Conservation (phyloP, 2,113 vertebrate species). For the Phyllostomus hastatus region DNA sequence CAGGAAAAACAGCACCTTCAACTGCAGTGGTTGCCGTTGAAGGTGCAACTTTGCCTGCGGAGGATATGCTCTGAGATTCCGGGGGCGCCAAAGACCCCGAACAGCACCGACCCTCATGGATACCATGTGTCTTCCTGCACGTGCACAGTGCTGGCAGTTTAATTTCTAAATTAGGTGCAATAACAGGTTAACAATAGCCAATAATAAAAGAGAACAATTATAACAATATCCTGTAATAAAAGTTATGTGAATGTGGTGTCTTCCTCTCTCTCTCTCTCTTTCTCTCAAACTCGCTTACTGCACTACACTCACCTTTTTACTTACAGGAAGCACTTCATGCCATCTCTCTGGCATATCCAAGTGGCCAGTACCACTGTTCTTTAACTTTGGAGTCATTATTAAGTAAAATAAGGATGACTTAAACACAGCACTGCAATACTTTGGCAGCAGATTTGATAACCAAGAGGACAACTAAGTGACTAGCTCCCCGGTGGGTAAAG, state of each 20-base stretch:
- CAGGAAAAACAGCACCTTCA: background rate
- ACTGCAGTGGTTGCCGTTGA: background rate
- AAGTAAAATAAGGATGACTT: background rate
- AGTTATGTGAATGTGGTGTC: background rate
- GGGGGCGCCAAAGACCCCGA: no score
- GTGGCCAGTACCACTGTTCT: background rate
- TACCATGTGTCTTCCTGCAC: background rate
- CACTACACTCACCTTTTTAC: background rate
- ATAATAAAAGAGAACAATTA: background rate
- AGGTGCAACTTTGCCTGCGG: background rate
- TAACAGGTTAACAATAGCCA: background rate
- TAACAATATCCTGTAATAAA: background rate
- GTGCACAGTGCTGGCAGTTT: background rate
- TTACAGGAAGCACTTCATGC: background rate
- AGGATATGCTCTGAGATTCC: background rate
- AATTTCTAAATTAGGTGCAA: background rate
- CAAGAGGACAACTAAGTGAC: background rate
- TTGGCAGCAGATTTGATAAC: background rate
- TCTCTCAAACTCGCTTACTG: background rate
- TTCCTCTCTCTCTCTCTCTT: background rate
- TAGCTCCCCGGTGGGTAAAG: no score
- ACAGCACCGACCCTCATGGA: background rate
- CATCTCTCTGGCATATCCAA: background rate
- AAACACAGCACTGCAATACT: no score
- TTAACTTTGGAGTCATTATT: background rate